These are phyloP conservation scores for Dicrurus megarhynchus DNA, from an alignment of 2,113 vertebrate genomes.

Conservation along the genomic window DNA sequence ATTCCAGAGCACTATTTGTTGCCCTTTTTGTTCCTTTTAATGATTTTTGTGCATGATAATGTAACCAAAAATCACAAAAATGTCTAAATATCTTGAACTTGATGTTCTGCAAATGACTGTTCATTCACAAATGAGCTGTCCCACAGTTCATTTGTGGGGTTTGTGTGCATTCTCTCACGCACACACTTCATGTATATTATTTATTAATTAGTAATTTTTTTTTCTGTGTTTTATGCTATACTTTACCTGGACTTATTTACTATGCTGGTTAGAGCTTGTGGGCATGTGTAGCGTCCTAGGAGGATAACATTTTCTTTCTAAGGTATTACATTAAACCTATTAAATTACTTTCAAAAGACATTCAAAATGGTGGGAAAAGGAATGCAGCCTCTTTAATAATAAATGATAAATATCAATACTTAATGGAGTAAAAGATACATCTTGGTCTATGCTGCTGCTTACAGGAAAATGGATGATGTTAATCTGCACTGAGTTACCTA, in stretches of 20 bases:
- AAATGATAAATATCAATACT: slow-evolving; percentile 51
- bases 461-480: slow-evolving; percentile 43
- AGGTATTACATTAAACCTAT: background rate
- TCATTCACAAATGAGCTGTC: background rate
- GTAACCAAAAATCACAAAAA: background rate
- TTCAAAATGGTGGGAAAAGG: slow-evolving; percentile 18
- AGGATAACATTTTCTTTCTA: slow-evolving; percentile 13
- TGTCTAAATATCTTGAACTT: background rate
- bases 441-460: slow-evolving; percentile 37
- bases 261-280: background rate
- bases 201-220: background rate
- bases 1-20: background rate
- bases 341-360: slow-evolving; percentile 59
- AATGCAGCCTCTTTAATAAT: slow-evolving; percentile 52
- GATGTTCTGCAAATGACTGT: background rate
- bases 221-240: background rate
- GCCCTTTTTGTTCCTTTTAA: background rate
- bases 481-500: slow-evolving; percentile 35
- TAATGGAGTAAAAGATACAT: slow-evolving; percentile 55
- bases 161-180: background rate
- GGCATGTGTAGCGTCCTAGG: background rate
- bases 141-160: background rate
- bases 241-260: slow-evolving; percentile 3
- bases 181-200: background rate
- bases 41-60: background rate